Conservation (phyloP, 2,888 invertebrate genomes). For the Julus scanicus region DNA sequence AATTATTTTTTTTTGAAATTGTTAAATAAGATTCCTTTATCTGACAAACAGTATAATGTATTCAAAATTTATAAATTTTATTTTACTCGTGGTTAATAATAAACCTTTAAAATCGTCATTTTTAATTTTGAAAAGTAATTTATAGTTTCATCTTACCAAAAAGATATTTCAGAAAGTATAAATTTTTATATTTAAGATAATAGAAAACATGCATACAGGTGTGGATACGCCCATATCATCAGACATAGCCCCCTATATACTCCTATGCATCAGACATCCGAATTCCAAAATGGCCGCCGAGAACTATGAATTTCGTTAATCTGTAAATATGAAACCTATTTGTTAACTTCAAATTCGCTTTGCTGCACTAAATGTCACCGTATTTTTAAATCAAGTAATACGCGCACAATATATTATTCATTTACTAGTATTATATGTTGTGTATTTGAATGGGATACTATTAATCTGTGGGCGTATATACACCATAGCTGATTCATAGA, state of each 20-base stretch:
- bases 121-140: no score
- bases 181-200: background rate
- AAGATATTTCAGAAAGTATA: background rate
- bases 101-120: no score
- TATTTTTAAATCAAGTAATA: background rate
- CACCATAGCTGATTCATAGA: background rate
- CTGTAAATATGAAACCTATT: background rate
- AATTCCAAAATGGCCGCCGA: constrained; percentile 8
- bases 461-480: background rate
- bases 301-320: background rate
- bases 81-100: no score
- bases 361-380: background rate
- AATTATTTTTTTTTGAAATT: no score
- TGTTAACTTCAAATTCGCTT: background rate
- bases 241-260: no score
- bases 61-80: no score
- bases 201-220: background rate
- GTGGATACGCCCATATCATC: constrained; percentile 8
- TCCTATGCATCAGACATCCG: background rate
- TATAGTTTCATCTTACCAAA: no score
- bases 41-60: no score
- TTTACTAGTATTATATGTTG: background rate
- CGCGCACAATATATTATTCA: background rate
- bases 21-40: no score
- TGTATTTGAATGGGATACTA: background rate